These are phyloP conservation scores for Sycophila sp. DNA, from an alignment of 1,140 invertebrate genomes.

Conservation along the genomic window DNA sequence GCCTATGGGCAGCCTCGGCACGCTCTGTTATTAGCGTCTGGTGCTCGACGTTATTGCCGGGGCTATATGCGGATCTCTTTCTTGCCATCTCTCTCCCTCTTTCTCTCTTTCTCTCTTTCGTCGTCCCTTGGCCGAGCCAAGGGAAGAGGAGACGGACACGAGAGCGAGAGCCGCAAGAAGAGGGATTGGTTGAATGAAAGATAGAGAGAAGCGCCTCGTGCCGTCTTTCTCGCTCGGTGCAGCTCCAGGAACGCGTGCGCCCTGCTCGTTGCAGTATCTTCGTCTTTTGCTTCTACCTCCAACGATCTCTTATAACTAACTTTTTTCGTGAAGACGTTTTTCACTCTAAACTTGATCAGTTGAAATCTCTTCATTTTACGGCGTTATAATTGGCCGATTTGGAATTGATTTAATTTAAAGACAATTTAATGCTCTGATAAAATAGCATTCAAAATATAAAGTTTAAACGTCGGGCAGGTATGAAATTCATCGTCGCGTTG, in stretches of 20 bases:
- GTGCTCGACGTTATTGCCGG: slow-evolving; percentile 65
- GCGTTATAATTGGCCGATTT: too few relatives aligned
- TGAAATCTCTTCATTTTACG: too few relatives aligned
- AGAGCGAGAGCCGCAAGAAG: slow-evolving; percentile 48
- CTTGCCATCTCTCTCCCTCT: slow-evolving; percentile 46
- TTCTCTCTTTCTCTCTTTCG: slow-evolving; percentile 1
- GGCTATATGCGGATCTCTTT: slow-evolving; percentile 54
- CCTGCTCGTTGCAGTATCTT: slow-evolving; percentile 7
- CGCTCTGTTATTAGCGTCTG: slow-evolving; percentile 68
- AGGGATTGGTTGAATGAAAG: slow-evolving; percentile 58
- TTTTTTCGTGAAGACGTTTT: slow-evolving; percentile 31
- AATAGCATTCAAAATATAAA: too few relatives aligned
- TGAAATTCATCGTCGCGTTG: too few relatives aligned
- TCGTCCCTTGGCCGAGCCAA: slow-evolving; percentile 42
- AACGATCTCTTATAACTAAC: slow-evolving; percentile 28
- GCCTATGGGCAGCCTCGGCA: slow-evolving; percentile 66
- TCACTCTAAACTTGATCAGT: too few relatives aligned
- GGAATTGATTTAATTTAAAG: too few relatives aligned
- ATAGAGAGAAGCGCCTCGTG: neutral
- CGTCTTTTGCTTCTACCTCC: neutral
- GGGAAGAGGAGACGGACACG: slow-evolving; percentile 37
- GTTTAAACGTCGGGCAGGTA: too few relatives aligned
- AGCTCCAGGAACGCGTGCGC: slow-evolving; percentile 13
- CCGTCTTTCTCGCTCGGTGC: neutral
- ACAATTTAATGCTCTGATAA: too few relatives aligned